phyloP scores from a whole-genome alignment of 2,113 vertebrate genomes.

The Dicaeum eximium region DNA sequence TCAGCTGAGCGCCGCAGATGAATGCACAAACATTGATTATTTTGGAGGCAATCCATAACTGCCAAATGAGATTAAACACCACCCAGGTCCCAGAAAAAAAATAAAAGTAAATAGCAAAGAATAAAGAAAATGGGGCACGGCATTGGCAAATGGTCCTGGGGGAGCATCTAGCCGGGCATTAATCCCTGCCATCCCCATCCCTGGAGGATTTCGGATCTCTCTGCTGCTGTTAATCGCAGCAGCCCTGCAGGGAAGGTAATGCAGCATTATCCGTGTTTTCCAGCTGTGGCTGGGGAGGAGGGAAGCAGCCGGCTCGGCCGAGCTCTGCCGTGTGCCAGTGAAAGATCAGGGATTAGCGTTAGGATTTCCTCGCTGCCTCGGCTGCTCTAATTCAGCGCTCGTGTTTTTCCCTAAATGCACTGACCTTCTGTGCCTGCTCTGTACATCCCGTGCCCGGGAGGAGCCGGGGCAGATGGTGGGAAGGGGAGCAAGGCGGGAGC shows the following conservation, averaged over 20 bases:
- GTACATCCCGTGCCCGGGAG: not conserved
- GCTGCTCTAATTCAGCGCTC: constrained; percentile 11
- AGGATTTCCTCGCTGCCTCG: constrained; percentile 16
- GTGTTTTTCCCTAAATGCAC: not conserved
- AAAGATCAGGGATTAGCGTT: constrained; percentile 30
- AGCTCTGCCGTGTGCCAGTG: constrained; percentile 18
- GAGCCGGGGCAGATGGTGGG: not conserved
- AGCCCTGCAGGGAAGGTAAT: constrained; percentile 18
- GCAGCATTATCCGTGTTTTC: constrained; percentile 24
- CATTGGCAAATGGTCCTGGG: not conserved
- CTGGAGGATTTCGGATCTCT: constrained; percentile 8
- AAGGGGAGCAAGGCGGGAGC: not conserved
- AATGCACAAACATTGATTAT: constrained; percentile 1
- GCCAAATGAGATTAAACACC: constrained; percentile 26
- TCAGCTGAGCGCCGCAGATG: not conserved
- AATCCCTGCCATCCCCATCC: constrained; percentile 3
- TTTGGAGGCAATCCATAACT: constrained; percentile 23
- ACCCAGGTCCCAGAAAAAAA: not conserved
- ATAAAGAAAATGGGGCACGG: not conserved
- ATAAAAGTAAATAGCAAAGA: not conserved
- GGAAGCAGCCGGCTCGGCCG: not conserved
- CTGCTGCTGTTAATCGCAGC: not conserved
- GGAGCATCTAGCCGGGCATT: not conserved
- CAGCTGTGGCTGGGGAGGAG: constrained; percentile 23
- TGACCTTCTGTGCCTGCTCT: constrained; percentile 3